Evolutionary conservation across 2,888 invertebrate species (phyloP).

Genomic region (Punctoribates punctum): DNA sequence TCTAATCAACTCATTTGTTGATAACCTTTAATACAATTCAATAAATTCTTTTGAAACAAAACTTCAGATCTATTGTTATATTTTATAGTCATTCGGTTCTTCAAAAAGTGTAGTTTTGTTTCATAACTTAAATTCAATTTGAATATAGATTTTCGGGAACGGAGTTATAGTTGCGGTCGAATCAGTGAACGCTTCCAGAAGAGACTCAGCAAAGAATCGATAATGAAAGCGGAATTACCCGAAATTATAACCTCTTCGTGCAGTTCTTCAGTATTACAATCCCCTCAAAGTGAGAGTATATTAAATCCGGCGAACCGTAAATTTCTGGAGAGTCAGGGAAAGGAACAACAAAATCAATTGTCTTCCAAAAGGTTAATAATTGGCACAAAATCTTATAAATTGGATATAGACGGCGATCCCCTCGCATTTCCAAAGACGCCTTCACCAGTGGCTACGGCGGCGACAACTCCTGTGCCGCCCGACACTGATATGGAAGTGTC

Average conservation of each 20-base stretch:
- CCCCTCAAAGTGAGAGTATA: slow-evolving; percentile 49
- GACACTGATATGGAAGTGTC: slow-evolving; percentile 5
- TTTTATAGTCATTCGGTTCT: neutral
- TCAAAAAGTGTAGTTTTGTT: neutral
- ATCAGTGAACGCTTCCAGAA: slow-evolving; percentile 2
- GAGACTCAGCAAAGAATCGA: slow-evolving; percentile 7
- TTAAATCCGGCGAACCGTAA: slow-evolving; percentile 54
- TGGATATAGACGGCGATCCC: slow-evolving; percentile 29
- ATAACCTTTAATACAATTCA: slow-evolving; percentile 1
- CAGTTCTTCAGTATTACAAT: neutral
- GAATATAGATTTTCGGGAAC: slow-evolving; percentile 5
- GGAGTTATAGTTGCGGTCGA: slow-evolving; percentile 24
- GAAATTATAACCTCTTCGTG: slow-evolving; percentile 24
- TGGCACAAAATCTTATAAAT: slow-evolving; percentile 33
- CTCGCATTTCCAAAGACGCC: slow-evolving; percentile 34
- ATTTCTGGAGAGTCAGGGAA: slow-evolving; percentile 53
- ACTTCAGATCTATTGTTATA: neutral
- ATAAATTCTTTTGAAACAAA: neutral
- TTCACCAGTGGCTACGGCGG: neutral
- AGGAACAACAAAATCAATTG: slow-evolving; percentile 7
- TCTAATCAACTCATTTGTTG: neutral
- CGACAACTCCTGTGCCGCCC: neutral
- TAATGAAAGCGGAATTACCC: slow-evolving; percentile 11
- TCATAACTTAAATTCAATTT: neutral
- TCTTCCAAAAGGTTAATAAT: slow-evolving; percentile 36